Percentiles rank a stretch among this genome's conserved stretches.
Conservation (phyloP, 2,113 vertebrate genomes). For the Mustelus asterias region DNA sequence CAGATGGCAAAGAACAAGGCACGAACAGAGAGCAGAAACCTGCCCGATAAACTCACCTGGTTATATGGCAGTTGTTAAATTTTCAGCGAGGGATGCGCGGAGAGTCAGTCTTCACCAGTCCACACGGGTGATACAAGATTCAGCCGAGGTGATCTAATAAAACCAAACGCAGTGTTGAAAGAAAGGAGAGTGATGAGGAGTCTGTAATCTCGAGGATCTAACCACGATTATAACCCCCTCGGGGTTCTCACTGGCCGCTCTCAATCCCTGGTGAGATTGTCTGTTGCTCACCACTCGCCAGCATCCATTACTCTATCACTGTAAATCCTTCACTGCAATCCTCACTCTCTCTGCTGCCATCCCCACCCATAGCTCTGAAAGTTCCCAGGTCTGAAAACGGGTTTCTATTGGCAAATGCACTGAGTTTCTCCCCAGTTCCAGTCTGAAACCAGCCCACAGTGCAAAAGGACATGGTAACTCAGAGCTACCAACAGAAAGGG, state of each 20-base stretch:
- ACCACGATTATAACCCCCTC: not conserved
- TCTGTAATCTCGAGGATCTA: not conserved
- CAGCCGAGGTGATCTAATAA: not conserved
- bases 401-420: not conserved
- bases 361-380: not conserved
- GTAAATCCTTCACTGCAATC: not conserved
- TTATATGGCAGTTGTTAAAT: not conserved
- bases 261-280: not conserved
- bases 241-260: not conserved
- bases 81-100: not conserved
- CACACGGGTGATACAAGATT: not conserved
- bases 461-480: not conserved
- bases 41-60: not conserved
- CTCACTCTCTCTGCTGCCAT: not conserved
- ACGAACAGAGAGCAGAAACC: not conserved
- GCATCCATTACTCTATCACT: not conserved
- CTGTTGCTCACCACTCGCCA: not conserved
- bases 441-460: not conserved
- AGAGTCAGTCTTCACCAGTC: not conserved
- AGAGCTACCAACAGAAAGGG: not conserved
- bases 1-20: not conserved
- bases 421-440: not conserved
- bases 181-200: not conserved
- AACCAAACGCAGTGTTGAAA: not conserved
- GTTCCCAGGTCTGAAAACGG: not conserved